Percentiles rank a stretch among this genome's conserved stretches.
These are phyloP conservation scores for Gastrophysa polygoni DNA, from an alignment of 2,888 invertebrate genomes.

Conservation along the genomic window DNA sequence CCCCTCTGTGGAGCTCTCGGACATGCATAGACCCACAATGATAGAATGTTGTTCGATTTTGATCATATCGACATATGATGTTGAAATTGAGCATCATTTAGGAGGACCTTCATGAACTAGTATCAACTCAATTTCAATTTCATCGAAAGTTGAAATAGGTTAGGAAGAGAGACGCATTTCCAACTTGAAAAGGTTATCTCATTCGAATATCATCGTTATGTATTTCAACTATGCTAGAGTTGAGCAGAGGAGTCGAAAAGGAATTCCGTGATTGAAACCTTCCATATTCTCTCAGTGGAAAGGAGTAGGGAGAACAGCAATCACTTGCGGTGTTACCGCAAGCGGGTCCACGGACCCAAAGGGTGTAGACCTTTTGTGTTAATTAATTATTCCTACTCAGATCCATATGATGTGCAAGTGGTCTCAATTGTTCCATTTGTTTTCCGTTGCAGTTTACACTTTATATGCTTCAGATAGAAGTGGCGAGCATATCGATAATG, in stretches of 20 bases:
- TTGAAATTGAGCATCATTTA: too few species aligned
- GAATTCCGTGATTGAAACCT: background rate
- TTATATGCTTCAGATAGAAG: too few species aligned
- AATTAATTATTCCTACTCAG: conserved; percentile 48
- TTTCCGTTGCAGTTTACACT: too few species aligned
- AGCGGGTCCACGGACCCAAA: conserved; percentile 24
- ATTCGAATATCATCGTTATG: background rate
- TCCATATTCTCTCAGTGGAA: background rate
- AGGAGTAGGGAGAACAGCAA: background rate
- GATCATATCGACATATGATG: too few species aligned
- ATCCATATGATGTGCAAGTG: conserved; percentile 45
- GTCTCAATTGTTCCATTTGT: conserved; percentile 35
- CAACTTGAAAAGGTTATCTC: background rate
- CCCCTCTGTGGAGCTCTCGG: too few species aligned
- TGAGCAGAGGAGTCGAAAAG: background rate
- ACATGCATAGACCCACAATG: too few species aligned
- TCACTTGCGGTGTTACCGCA: conserved; percentile 29
- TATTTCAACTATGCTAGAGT: background rate
- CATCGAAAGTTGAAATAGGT: too few species aligned
- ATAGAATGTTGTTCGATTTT: too few species aligned
- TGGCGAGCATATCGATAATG: too few species aligned
- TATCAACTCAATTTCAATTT: too few species aligned
- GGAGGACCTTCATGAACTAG: too few species aligned
- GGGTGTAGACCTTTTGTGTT: conserved; percentile 38
- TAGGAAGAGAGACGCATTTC: too few species aligned